Evolutionary conservation across 2,888 invertebrate species (phyloP).

Genomic region (Drosophila sordidapex): DNA sequence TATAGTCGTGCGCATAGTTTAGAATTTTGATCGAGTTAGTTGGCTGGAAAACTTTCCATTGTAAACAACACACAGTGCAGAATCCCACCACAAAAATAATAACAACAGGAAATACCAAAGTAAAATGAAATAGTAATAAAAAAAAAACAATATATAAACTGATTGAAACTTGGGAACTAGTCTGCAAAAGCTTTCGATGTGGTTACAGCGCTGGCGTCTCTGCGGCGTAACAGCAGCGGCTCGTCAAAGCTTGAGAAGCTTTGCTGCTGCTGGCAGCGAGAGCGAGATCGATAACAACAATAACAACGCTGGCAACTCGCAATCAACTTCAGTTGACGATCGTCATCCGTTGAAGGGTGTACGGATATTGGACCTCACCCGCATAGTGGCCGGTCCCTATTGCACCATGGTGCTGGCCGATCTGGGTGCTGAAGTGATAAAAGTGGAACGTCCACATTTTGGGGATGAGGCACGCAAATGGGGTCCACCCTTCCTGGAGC

Average conservation of each 20-base stretch:
- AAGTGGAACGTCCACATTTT: conserved; percentile 94
- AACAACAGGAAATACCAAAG: conserved; percentile 20
- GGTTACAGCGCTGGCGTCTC: conserved; percentile 42
- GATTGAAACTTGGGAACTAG: conserved; percentile 3
- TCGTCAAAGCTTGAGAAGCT: conserved; percentile 62
- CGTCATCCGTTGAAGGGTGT: conserved; percentile 89
- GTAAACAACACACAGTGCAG: conserved; percentile 23
- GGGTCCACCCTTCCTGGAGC: conserved; percentile 94
- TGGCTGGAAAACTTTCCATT: conserved; percentile 61
- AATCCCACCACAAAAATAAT: neutral
- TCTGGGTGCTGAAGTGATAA: conserved; percentile 96
- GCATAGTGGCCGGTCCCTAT: conserved; percentile 97
- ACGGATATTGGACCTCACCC: conserved; percentile 91
- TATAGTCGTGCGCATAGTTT: conserved; percentile 6
- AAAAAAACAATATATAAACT: conserved; percentile 13
- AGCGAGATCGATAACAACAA: conserved; percentile 10
- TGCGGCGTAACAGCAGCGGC: conserved; percentile 21
- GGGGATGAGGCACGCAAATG: conserved; percentile 96
- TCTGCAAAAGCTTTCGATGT: conserved; percentile 34
- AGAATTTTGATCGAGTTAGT: conserved; percentile 48
- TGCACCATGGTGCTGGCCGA: conserved; percentile 97
- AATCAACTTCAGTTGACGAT: conserved; percentile 49
- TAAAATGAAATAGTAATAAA: conserved; percentile 6
- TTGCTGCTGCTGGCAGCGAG: conserved; percentile 39
- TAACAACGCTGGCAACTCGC: conserved; percentile 13